Conservation (phyloP, 1,140 invertebrate genomes). For the Halictus rubicundus region DNA sequence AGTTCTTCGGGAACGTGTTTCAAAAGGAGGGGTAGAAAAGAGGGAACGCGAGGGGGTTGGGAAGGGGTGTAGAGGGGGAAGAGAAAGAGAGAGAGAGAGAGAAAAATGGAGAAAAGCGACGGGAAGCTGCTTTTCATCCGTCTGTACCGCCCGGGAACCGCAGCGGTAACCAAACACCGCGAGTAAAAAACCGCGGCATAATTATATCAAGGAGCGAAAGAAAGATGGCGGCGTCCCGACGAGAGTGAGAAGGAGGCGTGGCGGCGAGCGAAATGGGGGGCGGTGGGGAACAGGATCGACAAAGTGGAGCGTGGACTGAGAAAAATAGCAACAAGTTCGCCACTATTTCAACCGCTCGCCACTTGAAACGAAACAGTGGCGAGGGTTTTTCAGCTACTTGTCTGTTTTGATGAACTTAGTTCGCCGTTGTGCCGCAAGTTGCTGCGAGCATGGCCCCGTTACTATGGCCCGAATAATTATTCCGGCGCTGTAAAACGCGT, state of each 20-base stretch:
- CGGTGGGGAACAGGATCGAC: background rate
- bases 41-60: too few relatives aligned
- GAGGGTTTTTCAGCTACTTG: background rate
- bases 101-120: background rate
- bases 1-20: background rate
- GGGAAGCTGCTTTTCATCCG: constrained; percentile 11
- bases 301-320: constrained; percentile 33
- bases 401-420: background rate
- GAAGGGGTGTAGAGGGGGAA: too few relatives aligned
- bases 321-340: constrained; percentile 16
- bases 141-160: constrained; percentile 1
- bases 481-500: too few relatives aligned
- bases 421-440: background rate
- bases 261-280: too few relatives aligned
- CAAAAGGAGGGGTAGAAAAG: too few relatives aligned
- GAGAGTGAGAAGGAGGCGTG: constrained; percentile 1
- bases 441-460: background rate
- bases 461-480: background rate
- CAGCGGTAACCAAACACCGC: constrained; percentile 13
- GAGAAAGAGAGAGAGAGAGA: background rate
- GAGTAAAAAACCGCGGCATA: constrained; percentile 18
- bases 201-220: constrained; percentile 41
- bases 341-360: background rate
- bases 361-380: background rate
- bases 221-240: constrained; percentile 39